Conservation (phyloP, 2,797 vertebrate genomes). For the Chelidonichthys spinosus region DNA sequence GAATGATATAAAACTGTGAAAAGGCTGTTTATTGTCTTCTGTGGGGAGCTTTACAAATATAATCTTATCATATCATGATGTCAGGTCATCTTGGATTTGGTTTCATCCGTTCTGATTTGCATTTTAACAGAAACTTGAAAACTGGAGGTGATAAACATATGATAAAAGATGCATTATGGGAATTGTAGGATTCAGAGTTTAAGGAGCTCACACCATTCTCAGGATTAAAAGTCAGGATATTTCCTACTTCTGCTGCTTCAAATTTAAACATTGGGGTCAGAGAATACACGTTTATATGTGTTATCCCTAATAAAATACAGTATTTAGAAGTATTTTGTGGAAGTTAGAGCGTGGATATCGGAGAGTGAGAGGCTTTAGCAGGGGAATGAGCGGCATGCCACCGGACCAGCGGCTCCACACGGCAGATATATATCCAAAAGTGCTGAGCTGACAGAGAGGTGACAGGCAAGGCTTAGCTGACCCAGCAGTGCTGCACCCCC, state of each 20-base stretch:
- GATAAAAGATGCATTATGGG: neutral
- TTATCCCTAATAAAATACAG: no score
- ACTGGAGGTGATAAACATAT: neutral
- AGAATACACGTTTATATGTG: no score
- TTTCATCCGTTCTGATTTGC: neutral
- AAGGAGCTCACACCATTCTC: no score
- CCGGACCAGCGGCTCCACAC: slow-evolving; percentile 50
- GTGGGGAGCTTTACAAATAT: neutral
- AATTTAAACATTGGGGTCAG: no score
- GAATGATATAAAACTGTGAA: neutral
- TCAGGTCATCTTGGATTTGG: neutral
- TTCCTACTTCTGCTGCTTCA: neutral
- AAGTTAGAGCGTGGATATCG: slow-evolving; percentile 10
- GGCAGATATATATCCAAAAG: slow-evolving; percentile 79
- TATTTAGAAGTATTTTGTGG: neutral
- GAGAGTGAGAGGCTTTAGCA: slow-evolving; percentile 23
- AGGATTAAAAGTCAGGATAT: neutral
- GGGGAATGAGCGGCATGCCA: slow-evolving; percentile 64
- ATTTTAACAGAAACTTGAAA: neutral
- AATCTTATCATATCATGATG: neutral
- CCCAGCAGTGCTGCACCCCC: slow-evolving; percentile 75
- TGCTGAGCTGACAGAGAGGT: slow-evolving; percentile 86
- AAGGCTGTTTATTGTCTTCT: neutral
- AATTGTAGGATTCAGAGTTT: neutral
- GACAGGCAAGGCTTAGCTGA: slow-evolving; percentile 83